Percentiles rank a stretch among this genome's conserved stretches.
Evolutionary conservation across 2,888 invertebrate species (phyloP).

Genomic region (Nemoura dubitans): DNA sequence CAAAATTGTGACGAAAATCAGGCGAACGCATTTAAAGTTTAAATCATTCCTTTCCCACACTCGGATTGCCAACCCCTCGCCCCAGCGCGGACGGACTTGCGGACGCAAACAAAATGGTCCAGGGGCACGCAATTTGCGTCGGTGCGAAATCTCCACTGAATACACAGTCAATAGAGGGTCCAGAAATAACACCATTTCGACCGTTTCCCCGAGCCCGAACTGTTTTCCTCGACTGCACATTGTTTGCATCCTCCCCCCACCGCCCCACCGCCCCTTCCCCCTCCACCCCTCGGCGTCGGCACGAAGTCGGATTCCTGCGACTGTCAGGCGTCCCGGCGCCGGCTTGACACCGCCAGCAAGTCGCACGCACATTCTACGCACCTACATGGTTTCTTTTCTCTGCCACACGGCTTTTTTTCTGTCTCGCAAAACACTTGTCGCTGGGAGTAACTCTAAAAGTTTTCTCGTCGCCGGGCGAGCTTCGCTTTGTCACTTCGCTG

Average conservation of each 20-base stretch:
- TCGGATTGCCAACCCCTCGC: neutral
- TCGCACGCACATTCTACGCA: too few relatives aligned
- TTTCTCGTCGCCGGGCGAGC: too few relatives aligned
- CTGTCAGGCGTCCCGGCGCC: too few relatives aligned
- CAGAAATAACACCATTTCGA: neutral
- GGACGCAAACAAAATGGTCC: neutral
- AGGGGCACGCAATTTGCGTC: neutral
- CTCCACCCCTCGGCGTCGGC: too few relatives aligned
- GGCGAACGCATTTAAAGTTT: neutral
- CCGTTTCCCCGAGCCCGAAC: too few relatives aligned
- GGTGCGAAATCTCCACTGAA: slow-evolving; percentile 8
- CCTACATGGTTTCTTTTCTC: too few relatives aligned
- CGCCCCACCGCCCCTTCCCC: neutral
- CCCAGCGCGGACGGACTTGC: neutral
- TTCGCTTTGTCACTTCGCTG: too few relatives aligned
- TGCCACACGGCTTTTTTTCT: too few relatives aligned
- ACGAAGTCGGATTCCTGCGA: too few relatives aligned
- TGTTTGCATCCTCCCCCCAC: neutral
- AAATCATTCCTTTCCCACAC: neutral
- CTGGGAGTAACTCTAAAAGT: too few relatives aligned
- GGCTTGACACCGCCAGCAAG: too few relatives aligned
- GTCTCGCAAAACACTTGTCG: too few relatives aligned
- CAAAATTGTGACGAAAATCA: neutral
- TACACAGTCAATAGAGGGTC: slow-evolving; percentile 7
- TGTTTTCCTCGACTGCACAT: neutral